Conservation (phyloP, 2,113 vertebrate genomes). For the human region DNA sequence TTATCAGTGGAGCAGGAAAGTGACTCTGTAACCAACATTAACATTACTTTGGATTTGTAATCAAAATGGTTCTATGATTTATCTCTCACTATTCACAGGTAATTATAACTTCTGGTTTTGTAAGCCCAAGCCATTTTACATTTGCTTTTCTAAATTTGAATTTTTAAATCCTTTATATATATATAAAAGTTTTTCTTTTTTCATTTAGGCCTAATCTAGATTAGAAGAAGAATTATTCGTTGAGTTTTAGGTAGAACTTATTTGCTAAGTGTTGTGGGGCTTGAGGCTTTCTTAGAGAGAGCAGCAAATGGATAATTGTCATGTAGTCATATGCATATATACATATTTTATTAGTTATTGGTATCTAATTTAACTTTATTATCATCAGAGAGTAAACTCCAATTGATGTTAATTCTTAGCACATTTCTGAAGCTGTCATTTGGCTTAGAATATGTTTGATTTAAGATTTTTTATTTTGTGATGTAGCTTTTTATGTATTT, state of each 20-base stretch:
- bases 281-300: not conserved
- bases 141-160: slow-evolving; percentile 69
- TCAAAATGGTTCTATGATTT: slow-evolving; percentile 70
- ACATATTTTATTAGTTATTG: not conserved
- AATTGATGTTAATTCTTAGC: not conserved
- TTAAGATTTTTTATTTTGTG: not conserved
- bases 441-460: not conserved
- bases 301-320: not conserved
- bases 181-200: not conserved
- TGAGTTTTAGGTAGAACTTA: not conserved
- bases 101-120: slow-evolving; percentile 72
- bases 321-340: not conserved
- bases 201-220: not conserved
- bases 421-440: not conserved
- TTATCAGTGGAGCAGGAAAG: not conserved
- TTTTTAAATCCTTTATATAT: slow-evolving; percentile 71
- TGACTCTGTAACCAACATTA: slow-evolving; percentile 49
- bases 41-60: slow-evolving; percentile 68
- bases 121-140: slow-evolving; percentile 77
- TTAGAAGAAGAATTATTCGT: not conserved
- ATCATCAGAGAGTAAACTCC: not conserved
- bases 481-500: not conserved
- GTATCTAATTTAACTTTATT: not conserved
- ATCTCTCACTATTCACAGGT: slow-evolving; percentile 67
- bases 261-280: not conserved